Evolutionary conservation across 2,113 vertebrate genomes (phyloP), one percentile per base, ranked within the genome.

Genomic region (Pavo muticus): DNA sequence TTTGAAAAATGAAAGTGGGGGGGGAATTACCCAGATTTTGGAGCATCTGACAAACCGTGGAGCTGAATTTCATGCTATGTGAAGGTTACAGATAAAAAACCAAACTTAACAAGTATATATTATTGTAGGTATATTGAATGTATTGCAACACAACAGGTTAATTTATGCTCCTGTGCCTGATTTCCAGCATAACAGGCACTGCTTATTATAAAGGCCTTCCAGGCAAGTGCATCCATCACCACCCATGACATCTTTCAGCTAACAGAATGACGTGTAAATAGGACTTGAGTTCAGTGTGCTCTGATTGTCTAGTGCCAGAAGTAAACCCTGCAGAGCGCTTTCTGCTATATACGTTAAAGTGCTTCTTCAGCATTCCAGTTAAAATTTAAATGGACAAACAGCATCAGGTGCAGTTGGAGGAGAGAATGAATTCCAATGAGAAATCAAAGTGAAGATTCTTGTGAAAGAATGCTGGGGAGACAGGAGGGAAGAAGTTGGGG

Each of bases 81-180:
- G 64, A 84, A 68, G 60, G 54, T 29, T 89, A n/a, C 48, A 72
- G 59, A 32, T 85, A 92, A 87, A 85, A 85, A 83, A 94, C 64
- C 64, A 77, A 56, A 72, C 1, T 10, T 75, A 81, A 56, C n/a
- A 57, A 35, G 16, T 44, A 20, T 20, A 5, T 50, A 11, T 47
- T 64, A 13, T 50, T 91, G 30, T 59, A 90, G 12, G 11, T 50
- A 44, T 84, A 30, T 27, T 76, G 48, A 9, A 6, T 35, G 9
- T 63, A 30, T 92, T 92, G 30, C 17, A 32, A 14, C 48, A 37
- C 61, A 27, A 56, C 81, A 72, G 37, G 32, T 60, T 79, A 69
- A 56, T 7, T 89, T 80, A 14, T 54, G 54, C 19, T 40, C 18
- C 11, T 20, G 10, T 69, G 27, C 27, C 67, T 69, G 48, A 47